Evolutionary conservation across 2,797 vertebrate genomes (phyloP), one percentile per base, ranked within the genome.

Genomic region (Mionectes olivaceus): DNA sequence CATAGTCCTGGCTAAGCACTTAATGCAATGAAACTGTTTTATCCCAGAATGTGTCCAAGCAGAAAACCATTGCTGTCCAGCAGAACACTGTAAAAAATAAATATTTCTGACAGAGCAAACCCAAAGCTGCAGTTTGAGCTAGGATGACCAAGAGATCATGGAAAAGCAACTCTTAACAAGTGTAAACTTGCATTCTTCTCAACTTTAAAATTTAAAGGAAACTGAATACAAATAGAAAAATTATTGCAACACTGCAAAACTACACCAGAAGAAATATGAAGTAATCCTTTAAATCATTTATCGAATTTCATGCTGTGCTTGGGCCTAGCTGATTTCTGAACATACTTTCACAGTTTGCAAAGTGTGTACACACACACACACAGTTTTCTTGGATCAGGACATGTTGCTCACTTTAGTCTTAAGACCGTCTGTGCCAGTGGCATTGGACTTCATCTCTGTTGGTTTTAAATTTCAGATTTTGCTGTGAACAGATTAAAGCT

Each of bases 401-500:
- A 56, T 21, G 41, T 37, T 50, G 32, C 7, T 73, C 25, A 39
- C 2, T 47, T 50, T 25, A 37, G 46, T 46, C 37, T 86, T 83
- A 43, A 81, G 27, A 27, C 10, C 0, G 0, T 81, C 75, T 65
- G 5, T 87, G 33, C 56, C 59, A 50, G 17, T 0, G 2, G 24
- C 27, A 33, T 49, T 78, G 41, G 50, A 30, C 63, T 93, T 95
- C 30, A 94, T 74, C 15, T 61, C 39, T 24, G 2, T 71, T 92
- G 87, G 49, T 53, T 96, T 97, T 95, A 47, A 83, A 77, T 94
- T 93, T 23, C 95, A 99, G 99, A 99, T 97, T 99, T 99, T 98
- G 99, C 99, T 81, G 98, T 99, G 94, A 99, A 99, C 93, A 98
- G 99, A 57, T 96, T 99, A 96, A 99, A 99, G 92, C 97, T 99